phyloP scores from a whole-genome alignment of 2,113 vertebrate species.

The Istiophorus platypterus region DNA sequence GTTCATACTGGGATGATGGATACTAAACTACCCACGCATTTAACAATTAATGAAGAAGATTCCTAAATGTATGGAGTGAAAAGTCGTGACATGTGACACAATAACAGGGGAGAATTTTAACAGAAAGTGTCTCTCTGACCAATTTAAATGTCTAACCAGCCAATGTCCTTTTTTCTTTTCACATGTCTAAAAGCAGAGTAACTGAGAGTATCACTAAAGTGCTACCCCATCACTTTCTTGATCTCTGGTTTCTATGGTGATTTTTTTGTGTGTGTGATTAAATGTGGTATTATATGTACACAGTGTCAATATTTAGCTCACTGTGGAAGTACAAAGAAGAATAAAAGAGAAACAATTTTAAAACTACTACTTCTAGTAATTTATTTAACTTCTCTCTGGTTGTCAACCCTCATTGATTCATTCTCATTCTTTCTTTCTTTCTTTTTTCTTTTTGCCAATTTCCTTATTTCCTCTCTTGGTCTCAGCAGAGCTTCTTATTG shows the following conservation, averaged over 20 bases:
- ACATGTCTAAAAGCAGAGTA: background rate
- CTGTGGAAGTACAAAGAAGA: background rate
- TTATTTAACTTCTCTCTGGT: background rate
- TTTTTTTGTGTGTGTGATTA: slow-evolving; percentile 23
- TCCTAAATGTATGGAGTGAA: background rate
- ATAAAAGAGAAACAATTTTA: background rate
- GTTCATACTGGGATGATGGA: slow-evolving; percentile 30
- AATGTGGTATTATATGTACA: background rate
- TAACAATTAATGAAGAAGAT: slow-evolving; percentile 7
- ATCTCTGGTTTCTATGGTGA: slow-evolving; percentile 34
- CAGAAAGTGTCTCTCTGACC: background rate
- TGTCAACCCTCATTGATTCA: too few relatives aligned
- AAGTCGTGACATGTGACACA: background rate
- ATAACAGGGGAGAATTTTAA: background rate
- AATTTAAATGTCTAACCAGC: background rate
- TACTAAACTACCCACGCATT: slow-evolving; percentile 25
- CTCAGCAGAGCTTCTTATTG: slow-evolving; percentile 48
- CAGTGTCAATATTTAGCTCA: background rate
- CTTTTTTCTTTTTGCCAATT: background rate
- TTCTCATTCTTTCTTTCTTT: slow-evolving; percentile 1
- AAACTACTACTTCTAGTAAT: background rate
- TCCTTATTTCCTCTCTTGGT: slow-evolving; percentile 16
- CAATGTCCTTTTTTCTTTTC: background rate
- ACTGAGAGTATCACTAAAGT: background rate
- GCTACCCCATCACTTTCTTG: background rate